phyloP scores from a whole-genome alignment of 2,113 vertebrate species.

The Cephalopterus ornatus region DNA sequence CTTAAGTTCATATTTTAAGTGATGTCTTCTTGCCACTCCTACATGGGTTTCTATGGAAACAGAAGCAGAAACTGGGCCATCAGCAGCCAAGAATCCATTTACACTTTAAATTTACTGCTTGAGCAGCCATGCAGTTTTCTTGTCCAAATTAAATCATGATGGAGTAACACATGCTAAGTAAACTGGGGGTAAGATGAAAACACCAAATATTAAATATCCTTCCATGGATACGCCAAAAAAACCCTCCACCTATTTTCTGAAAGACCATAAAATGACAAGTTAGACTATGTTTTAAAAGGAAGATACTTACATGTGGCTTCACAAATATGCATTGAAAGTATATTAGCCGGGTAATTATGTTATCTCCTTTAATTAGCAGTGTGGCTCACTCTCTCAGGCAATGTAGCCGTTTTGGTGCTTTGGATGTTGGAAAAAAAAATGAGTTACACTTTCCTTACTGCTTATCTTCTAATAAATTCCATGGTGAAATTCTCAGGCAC shows the following conservation, averaged over 20 bases:
- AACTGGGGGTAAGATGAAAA: conserved; percentile 36
- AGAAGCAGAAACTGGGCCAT: conserved; percentile 65
- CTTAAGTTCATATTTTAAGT: conserved; percentile 63
- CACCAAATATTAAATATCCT: conserved; percentile 20
- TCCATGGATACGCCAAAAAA: neutral
- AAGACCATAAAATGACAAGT: neutral
- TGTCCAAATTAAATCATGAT: conserved; percentile 60
- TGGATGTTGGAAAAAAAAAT: neutral
- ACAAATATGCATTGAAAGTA: neutral
- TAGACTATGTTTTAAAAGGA: neutral
- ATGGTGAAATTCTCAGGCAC: neutral
- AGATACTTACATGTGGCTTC: neutral
- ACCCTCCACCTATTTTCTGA: neutral
- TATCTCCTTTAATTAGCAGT: neutral
- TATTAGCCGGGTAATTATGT: neutral
- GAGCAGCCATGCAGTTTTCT: conserved; percentile 61
- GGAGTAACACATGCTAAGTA: conserved; percentile 65
- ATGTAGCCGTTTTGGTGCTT: neutral
- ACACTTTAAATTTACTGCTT: conserved; percentile 68
- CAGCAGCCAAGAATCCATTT: conserved; percentile 64
- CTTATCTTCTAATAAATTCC: neutral
- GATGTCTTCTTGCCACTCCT: conserved; percentile 58
- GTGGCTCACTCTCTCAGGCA: neutral
- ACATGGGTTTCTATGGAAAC: conserved; percentile 65
- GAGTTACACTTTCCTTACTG: neutral